Percentiles rank a stretch among this genome's conserved stretches.
Conservation (phyloP, 2,797 vertebrate species). For the Falco concolor region DNA sequence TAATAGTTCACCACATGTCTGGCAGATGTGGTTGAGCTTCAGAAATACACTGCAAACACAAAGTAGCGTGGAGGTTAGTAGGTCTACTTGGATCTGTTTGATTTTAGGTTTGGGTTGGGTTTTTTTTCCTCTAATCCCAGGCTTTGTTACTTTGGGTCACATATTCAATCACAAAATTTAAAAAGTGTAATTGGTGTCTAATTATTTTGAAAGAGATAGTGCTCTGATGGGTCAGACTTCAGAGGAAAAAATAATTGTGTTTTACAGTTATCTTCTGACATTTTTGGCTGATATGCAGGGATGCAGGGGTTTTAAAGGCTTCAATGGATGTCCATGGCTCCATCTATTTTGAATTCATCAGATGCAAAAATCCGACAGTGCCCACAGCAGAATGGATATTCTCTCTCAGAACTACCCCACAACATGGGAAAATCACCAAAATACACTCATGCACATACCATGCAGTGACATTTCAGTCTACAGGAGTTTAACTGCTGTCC, state of each 20-base stretch:
- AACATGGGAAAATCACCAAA: neutral
- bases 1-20: neutral
- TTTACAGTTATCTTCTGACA: neutral
- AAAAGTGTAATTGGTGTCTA: neutral
- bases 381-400: neutral
- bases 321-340: neutral
- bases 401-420: neutral
- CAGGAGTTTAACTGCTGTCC: neutral
- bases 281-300: neutral
- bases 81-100: neutral
- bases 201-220: neutral
- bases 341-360: neutral
- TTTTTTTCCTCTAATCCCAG: neutral
- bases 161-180: neutral
- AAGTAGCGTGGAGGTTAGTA: no score
- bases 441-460: neutral
- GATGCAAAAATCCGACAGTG: neutral
- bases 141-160: neutral
- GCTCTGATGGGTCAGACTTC: neutral
- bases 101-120: fast-evolving
- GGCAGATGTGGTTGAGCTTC: neutral
- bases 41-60: neutral
- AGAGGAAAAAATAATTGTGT: neutral
- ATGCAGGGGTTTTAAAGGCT: neutral
- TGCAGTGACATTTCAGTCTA: neutral